phyloP scores from a whole-genome alignment of 2,888 invertebrate genomes.

The Smittia sp. region DNA sequence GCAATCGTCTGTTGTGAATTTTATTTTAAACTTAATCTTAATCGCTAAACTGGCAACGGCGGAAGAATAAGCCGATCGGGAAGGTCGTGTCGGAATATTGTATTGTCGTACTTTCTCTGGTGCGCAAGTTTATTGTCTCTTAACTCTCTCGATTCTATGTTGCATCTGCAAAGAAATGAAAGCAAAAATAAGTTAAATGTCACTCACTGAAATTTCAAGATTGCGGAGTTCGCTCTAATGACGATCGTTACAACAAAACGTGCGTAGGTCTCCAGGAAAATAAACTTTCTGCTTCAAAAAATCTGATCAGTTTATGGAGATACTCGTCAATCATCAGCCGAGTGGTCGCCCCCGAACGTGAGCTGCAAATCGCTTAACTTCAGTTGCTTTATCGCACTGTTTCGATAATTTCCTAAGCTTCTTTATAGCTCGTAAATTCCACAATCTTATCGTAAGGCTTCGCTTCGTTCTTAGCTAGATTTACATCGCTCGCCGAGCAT shows the following conservation, averaged over 20 bases:
- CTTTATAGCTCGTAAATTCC: not conserved
- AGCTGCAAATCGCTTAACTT: not conserved
- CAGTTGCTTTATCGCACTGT: not conserved
- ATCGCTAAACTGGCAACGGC: conserved; percentile 22
- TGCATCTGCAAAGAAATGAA: not conserved
- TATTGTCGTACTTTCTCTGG: conserved; percentile 39
- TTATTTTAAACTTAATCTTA: not conserved
- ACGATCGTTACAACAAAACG: not conserved
- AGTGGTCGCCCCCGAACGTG: not conserved
- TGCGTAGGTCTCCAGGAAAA: not conserved
- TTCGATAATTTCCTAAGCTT: not conserved
- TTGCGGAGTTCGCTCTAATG: not conserved
- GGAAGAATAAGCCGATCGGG: conserved; percentile 35
- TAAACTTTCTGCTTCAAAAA: not conserved
- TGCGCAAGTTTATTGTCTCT: conserved; percentile 20
- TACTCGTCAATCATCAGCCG: not conserved
- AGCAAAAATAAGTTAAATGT: not conserved
- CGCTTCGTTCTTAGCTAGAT: not conserved
- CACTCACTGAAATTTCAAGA: not conserved
- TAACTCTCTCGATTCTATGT: not conserved
- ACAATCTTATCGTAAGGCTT: not conserved
- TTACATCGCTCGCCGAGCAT: not conserved
- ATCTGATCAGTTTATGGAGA: not conserved
- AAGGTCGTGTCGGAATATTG: conserved; percentile 34
- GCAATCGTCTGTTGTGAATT: not conserved